phyloP scores from a whole-genome alignment of 2,113 vertebrate genomes.

The Syrrhaptes paradoxus region DNA sequence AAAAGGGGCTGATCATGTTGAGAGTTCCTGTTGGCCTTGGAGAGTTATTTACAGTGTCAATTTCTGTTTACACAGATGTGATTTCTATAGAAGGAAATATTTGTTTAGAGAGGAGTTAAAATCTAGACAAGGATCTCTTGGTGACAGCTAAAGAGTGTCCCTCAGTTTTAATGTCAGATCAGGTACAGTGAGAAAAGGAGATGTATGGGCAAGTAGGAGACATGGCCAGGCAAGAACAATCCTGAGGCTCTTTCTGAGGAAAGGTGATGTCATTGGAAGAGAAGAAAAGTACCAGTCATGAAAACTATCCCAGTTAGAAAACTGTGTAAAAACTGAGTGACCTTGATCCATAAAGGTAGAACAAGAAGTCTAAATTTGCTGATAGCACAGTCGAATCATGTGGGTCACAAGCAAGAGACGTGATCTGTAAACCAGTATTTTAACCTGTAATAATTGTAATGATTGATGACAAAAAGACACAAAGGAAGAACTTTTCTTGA shows the following conservation, averaged over 20 bases:
- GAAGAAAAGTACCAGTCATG: background rate
- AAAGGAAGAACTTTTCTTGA: background rate
- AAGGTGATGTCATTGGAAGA: background rate
- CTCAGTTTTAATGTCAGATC: background rate
- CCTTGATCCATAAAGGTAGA: background rate
- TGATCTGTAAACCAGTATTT: background rate
- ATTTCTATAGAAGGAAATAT: background rate
- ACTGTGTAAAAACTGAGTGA: background rate
- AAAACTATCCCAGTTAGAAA: background rate
- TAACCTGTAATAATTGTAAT: background rate
- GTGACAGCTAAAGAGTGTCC: background rate
- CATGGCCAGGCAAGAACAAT: background rate
- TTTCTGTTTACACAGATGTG: background rate
- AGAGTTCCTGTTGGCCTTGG: background rate
- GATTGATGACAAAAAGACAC: background rate
- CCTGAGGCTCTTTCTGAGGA: background rate
- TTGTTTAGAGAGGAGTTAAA: background rate
- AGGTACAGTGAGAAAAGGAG: background rate
- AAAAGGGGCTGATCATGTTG: background rate
- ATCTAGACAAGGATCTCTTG: fast-evolving
- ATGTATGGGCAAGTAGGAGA: background rate
- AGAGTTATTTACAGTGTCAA: background rate
- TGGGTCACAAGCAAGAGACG: background rate
- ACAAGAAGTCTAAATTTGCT: background rate
- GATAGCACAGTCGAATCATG: background rate